Percentiles rank a stretch among this genome's conserved stretches.
phyloP scores from a whole-genome alignment of 2,113 vertebrate genomes.

The Tamias sibiricus region DNA sequence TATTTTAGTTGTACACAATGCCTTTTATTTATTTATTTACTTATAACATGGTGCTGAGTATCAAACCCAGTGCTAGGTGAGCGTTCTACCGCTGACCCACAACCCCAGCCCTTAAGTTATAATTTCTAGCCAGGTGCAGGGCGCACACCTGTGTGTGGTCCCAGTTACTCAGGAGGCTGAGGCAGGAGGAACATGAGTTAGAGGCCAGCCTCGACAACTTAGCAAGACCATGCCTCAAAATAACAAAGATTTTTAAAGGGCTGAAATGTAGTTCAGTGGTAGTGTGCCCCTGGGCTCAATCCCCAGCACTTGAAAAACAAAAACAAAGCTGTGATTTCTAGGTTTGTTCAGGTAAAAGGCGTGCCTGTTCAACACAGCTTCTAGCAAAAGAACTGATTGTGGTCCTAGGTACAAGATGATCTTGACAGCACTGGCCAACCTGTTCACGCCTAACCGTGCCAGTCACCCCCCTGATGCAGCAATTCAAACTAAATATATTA shows the following conservation, averaged over 20 bases:
- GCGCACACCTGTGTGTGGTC: background rate
- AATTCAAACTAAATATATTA: background rate
- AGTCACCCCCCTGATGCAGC: background rate
- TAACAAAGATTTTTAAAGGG: background rate
- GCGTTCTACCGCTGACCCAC: no score
- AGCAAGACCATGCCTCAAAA: background rate
- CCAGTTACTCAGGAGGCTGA: background rate
- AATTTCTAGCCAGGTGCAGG: background rate
- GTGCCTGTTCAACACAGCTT: background rate
- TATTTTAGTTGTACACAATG: no score
- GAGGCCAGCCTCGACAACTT: background rate
- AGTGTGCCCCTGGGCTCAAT: background rate
- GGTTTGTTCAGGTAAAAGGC: background rate
- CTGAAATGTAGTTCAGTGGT: background rate
- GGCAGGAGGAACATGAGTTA: background rate
- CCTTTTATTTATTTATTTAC: no score
- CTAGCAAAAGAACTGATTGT: background rate
- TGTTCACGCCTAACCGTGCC: background rate
- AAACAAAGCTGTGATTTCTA: background rate
- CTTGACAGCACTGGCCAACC: background rate
- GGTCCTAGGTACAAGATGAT: background rate
- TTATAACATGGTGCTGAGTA: no score
- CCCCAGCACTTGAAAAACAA: background rate
- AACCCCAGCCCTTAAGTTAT: no score
- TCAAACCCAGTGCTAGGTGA: no score